phyloP scores from a whole-genome alignment of 1,140 invertebrate species.

The Conopomorpha cramerella region DNA sequence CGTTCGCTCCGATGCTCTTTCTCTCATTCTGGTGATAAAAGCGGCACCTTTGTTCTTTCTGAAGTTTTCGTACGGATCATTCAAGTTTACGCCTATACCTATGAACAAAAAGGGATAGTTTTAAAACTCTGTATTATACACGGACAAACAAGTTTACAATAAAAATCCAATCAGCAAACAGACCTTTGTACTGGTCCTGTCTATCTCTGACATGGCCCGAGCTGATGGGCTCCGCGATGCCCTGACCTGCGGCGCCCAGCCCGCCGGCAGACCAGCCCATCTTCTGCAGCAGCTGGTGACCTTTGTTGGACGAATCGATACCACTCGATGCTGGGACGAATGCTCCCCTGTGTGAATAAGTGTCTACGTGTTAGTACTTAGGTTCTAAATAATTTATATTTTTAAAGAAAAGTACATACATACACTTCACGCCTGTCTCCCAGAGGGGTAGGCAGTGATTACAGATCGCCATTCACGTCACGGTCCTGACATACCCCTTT shows the following conservation, averaged over 20 bases:
- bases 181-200: constrained; percentile 89
- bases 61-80: constrained; percentile 96
- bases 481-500: too few species aligned
- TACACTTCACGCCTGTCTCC: too few species aligned
- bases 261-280: constrained; percentile 95
- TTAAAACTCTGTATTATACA: not conserved
- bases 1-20: constrained; percentile 82
- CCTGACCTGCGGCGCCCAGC: constrained; percentile 89
- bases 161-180: constrained; percentile 1
- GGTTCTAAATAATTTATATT: too few species aligned
- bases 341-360: constrained; percentile 12
- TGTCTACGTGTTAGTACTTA: too few species aligned
- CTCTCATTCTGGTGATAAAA: constrained; percentile 95
- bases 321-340: constrained; percentile 17
- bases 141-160: constrained; percentile 9
- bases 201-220: constrained; percentile 90
- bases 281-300: constrained; percentile 92
- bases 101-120: constrained; percentile 5
- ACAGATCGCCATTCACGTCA: too few species aligned
- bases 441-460: too few species aligned
- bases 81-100: constrained; percentile 83
- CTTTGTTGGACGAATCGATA: constrained; percentile 79
- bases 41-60: constrained; percentile 95
- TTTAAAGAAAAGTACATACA: too few species aligned
- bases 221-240: constrained; percentile 92